Evolutionary conservation across 1,140 invertebrate genomes (phyloP), one percentile per base, ranked within the genome.

Genomic region (Drosophila micromelanica): DNA sequence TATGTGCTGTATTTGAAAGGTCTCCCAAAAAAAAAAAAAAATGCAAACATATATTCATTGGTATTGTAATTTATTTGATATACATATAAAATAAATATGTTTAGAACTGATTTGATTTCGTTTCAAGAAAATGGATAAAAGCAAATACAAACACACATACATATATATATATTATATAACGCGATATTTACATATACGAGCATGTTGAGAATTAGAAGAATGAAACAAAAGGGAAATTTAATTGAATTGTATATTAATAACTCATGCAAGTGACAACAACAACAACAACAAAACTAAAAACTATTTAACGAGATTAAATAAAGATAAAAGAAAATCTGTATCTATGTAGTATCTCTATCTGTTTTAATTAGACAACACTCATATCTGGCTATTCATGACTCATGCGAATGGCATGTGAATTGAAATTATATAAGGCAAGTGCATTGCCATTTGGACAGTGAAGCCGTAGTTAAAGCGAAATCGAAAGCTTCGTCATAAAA

Each of bases 221-320:
- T 46, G 48, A 54, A 11, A 9, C 8, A 35, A 35, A 35, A 35
- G 6, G 9, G 6, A 6, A 45, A 11, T 40, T 17, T 42, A 40
- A 12, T 37, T 38, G 43, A 57, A 57, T 48, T 57, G 56, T 54
- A 69, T 60, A 61, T 61, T 51, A 60, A 59, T 23, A 49, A 56
- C 30, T 17, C 38, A 55, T 51, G 45, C 55, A 56, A 70, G 43
- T 56, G 45, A 69, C 56, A 68, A 49, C 37, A 48, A 55, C 30
- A 54, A 42, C 9, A 32, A 55, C 55, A 15, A 38, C 56, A 42
- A 64, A 64, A 59, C 70, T 75, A 78, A 42, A 64, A 64, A 59
- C 70, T 75, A 78, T 82, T 82, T 84, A 85, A 85, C 78, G 73
- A 87, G 82, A 78, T 86, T 85, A 77, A 85, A 87, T 87, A 85